Evolutionary conservation across 2,113 vertebrate genomes (phyloP).

Genomic region (Fukomys damarensis): DNA sequence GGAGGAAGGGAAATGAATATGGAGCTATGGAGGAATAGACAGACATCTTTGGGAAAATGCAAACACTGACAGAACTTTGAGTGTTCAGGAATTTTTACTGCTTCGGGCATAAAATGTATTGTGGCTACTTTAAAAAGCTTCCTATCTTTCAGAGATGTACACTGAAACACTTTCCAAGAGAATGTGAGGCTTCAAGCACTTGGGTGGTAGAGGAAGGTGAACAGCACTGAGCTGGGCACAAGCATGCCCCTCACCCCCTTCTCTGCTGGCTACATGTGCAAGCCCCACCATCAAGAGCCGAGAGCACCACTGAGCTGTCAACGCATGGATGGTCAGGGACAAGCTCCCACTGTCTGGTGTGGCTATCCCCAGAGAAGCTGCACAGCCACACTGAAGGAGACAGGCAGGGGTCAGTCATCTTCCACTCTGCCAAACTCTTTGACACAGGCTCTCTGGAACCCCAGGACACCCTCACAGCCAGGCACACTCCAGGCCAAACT

Average conservation of each 20-base stretch:
- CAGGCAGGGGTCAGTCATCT: background rate
- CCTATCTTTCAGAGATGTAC: background rate
- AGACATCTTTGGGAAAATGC: background rate
- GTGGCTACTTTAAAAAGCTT: background rate
- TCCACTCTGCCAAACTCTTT: background rate
- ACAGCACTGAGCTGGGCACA: background rate
- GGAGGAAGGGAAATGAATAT: background rate
- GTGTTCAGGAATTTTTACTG: background rate
- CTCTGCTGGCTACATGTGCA: background rate
- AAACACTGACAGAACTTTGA: background rate
- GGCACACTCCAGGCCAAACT: background rate
- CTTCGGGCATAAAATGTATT: background rate
- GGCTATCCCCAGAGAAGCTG: background rate
- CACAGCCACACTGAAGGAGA: too few species aligned
- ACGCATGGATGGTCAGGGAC: background rate
- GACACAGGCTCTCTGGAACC: background rate
- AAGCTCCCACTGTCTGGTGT: background rate
- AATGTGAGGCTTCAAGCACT: background rate
- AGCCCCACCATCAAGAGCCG: background rate
- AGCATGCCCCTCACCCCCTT: background rate
- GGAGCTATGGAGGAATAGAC: background rate
- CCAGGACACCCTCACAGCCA: background rate
- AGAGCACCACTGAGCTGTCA: background rate
- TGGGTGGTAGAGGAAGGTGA: background rate
- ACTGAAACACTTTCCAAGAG: background rate